Conservation (phyloP, 2,797 vertebrate genomes). For the Carduelis carduelis region DNA sequence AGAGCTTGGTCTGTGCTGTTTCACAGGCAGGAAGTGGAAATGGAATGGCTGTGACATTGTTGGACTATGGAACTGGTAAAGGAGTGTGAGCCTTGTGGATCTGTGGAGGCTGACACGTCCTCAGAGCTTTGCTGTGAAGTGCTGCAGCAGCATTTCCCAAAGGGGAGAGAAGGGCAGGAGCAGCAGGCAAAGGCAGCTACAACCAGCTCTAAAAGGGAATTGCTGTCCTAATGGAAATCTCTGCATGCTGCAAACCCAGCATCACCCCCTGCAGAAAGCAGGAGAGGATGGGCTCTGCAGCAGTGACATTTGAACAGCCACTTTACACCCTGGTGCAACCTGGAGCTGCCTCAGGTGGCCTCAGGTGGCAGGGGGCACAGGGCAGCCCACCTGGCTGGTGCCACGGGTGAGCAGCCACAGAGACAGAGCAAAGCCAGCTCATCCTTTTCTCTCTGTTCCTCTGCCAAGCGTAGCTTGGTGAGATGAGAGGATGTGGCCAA, state of each 20-base stretch:
- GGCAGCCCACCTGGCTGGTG: slow-evolving; percentile 8
- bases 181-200: neutral
- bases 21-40: neutral
- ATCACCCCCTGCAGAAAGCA: neutral
- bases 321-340: neutral
- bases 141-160: neutral
- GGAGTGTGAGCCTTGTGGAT: neutral
- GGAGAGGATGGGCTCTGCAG: neutral
- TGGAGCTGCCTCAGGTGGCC: neutral
- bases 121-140: neutral
- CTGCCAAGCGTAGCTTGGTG: slow-evolving; percentile 52
- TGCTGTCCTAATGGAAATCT: neutral
- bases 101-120: neutral
- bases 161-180: neutral
- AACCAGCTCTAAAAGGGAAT: neutral
- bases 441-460: slow-evolving; percentile 15
- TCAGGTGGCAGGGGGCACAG: neutral
- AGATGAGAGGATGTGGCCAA: slow-evolving; percentile 14
- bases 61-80: neutral
- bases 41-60: neutral
- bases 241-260: neutral
- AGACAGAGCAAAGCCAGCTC: slow-evolving; percentile 5
- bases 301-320: neutral
- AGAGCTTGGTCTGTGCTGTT: neutral
- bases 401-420: neutral